These are phyloP conservation scores for Chromoteleia sp. DNA, from an alignment of 2,888 invertebrate genomes.

Conservation along the genomic window DNA sequence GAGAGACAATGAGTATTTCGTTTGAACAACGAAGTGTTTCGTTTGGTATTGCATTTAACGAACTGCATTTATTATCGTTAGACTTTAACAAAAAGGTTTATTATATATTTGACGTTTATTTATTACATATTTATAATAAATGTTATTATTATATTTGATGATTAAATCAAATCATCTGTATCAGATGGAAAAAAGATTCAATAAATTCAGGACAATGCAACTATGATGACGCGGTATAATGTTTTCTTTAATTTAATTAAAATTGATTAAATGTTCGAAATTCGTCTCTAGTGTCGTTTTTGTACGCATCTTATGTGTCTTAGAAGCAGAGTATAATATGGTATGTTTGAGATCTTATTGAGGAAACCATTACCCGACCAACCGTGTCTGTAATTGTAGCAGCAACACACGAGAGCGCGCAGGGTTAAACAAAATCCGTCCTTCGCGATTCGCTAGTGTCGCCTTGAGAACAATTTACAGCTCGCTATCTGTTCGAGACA, in stretches of 20 bases:
- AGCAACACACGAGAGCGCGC: slow-evolving; percentile 20
- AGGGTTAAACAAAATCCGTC: slow-evolving; percentile 53
- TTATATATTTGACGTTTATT: no score
- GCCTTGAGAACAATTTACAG: slow-evolving; percentile 66
- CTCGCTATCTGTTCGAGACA: slow-evolving; percentile 56
- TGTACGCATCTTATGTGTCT: not conserved
- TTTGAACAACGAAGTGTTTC: not conserved
- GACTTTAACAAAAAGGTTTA: no score
- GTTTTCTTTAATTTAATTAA: not conserved
- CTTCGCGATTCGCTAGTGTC: slow-evolving; percentile 46
- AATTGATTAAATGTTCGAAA: not conserved
- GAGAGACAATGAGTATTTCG: not conserved
- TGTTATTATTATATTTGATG: no score
- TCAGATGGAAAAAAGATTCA: no score
- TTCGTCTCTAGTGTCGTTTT: not conserved
- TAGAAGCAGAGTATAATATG: slow-evolving; percentile 15
- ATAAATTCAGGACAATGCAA: no score
- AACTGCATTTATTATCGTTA: no score
- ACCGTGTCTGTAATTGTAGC: slow-evolving; percentile 49
- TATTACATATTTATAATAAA: no score
- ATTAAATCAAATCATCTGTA: no score
- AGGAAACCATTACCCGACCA: slow-evolving; percentile 73
- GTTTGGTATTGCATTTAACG: not conserved
- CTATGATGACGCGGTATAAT: not conserved
- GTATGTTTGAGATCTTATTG: slow-evolving; percentile 72